These are phyloP conservation scores for Micromesistius poutassou DNA, from an alignment of 2,797 vertebrate genomes.

Conservation along the genomic window DNA sequence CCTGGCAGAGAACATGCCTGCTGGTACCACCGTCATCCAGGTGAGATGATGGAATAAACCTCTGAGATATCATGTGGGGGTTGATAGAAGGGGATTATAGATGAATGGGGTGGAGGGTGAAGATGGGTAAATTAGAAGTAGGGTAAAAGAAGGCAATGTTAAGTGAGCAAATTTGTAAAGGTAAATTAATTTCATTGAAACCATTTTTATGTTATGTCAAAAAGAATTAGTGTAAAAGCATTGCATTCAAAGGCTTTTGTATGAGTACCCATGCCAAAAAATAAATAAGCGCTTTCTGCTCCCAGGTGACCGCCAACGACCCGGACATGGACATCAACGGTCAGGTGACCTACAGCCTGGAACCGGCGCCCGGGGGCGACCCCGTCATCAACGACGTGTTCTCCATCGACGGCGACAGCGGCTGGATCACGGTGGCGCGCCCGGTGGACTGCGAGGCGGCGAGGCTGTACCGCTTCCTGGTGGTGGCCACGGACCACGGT, in stretches of 20 bases:
- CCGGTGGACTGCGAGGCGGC: constrained; percentile 84
- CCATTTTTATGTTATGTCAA: neutral
- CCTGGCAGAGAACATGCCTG: constrained; percentile 92
- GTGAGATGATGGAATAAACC: constrained; percentile 33
- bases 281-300: constrained; percentile 57
- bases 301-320: constrained; percentile 92
- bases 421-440: constrained; percentile 87
- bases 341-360: constrained; percentile 87
- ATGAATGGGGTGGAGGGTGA: too few species aligned
- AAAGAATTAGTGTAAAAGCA: neutral
- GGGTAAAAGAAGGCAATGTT: neutral
- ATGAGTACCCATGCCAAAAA: neutral
- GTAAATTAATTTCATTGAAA: neutral
- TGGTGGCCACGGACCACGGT: constrained; percentile 90
- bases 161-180: neutral
- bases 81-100: neutral
- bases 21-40: constrained; percentile 92
- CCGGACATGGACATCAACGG: constrained; percentile 88
- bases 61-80: neutral
- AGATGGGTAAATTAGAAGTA: too few species aligned
- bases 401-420: constrained; percentile 83
- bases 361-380: constrained; percentile 67
- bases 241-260: too few species aligned
- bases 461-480: constrained; percentile 80
- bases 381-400: constrained; percentile 71